phyloP scores from a whole-genome alignment of 2,797 vertebrate genomes.

The Pogonophryne albipinna region DNA sequence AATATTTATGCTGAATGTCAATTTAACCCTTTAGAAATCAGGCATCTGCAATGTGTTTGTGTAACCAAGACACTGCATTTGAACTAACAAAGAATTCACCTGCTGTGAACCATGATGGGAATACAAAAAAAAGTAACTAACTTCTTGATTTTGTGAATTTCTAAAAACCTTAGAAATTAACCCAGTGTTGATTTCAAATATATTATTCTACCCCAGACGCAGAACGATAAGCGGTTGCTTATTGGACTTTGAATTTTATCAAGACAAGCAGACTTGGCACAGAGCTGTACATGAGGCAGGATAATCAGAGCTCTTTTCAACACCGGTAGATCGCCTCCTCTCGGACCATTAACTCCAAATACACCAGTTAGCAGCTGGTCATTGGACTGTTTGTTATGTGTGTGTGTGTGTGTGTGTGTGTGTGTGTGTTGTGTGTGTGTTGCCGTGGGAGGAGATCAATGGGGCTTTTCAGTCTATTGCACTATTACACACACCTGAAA shows the following conservation, averaged over 20 bases:
- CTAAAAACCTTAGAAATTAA: not conserved
- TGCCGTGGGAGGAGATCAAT: not conserved
- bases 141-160: not conserved
- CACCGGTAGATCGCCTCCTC: slow-evolving; percentile 25
- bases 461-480: slow-evolving; percentile 18
- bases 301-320: slow-evolving; percentile 58
- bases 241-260: slow-evolving; percentile 29
- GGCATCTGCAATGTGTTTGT: not conserved
- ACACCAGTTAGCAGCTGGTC: slow-evolving; percentile 47
- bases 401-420: slow-evolving; percentile 5
- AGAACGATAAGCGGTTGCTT: slow-evolving; percentile 20
- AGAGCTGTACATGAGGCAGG: slow-evolving; percentile 33
- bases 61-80: not conserved
- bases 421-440: slow-evolving; percentile 9
- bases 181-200: slow-evolving; percentile 4
- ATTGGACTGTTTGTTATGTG: slow-evolving; percentile 32
- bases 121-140: not conserved
- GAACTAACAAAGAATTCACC: not conserved
- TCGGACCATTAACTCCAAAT: slow-evolving; percentile 54
- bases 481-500: slow-evolving; percentile 27
- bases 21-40: not conserved
- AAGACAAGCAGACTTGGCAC: slow-evolving; percentile 14
- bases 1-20: not conserved
- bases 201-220: slow-evolving; percentile 2
- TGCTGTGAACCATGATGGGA: not conserved